Percentiles rank a stretch among this genome's conserved stretches.
Evolutionary conservation across 2,888 invertebrate genomes (phyloP).

Genomic region (Pachliopta kotzebuea): DNA sequence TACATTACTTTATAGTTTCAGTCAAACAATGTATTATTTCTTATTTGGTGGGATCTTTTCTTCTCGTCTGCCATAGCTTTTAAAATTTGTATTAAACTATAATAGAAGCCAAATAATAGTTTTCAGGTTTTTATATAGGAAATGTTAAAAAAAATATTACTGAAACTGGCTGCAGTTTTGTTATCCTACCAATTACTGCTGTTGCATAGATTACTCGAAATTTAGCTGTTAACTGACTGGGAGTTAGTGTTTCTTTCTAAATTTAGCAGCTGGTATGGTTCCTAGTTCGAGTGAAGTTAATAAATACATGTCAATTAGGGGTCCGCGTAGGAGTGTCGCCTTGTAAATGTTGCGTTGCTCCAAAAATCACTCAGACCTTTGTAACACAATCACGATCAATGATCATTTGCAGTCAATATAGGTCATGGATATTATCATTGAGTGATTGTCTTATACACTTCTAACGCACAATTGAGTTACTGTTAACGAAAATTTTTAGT

Average conservation of each 20-base stretch:
- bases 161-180: slow-evolving; percentile 23
- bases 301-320: slow-evolving; percentile 79
- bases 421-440: slow-evolving; percentile 37
- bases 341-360: slow-evolving; percentile 43
- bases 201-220: slow-evolving; percentile 22
- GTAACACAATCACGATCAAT: slow-evolving; percentile 20
- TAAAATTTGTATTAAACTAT: slow-evolving; percentile 30
- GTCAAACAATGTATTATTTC: slow-evolving; percentile 45
- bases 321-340: slow-evolving; percentile 78
- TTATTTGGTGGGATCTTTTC: slow-evolving; percentile 34
- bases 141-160: slow-evolving; percentile 11
- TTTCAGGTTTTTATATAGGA: slow-evolving; percentile 18
- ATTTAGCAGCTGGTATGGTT: slow-evolving; percentile 81
- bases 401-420: slow-evolving; percentile 1
- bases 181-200: slow-evolving; percentile 29
- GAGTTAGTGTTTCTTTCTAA: slow-evolving; percentile 64
- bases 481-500: slow-evolving; percentile 54
- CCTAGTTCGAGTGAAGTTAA: slow-evolving; percentile 79
- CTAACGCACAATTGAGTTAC: slow-evolving; percentile 75
- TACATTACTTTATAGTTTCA: slow-evolving; percentile 54
- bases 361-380: slow-evolving; percentile 26
- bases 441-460: slow-evolving; percentile 54
- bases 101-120: slow-evolving; percentile 30
- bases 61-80: slow-evolving; percentile 31
- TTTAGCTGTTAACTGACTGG: slow-evolving; percentile 45